Conservation (phyloP, 2,888 invertebrate genomes). For the Cerceris ruficornis region DNA sequence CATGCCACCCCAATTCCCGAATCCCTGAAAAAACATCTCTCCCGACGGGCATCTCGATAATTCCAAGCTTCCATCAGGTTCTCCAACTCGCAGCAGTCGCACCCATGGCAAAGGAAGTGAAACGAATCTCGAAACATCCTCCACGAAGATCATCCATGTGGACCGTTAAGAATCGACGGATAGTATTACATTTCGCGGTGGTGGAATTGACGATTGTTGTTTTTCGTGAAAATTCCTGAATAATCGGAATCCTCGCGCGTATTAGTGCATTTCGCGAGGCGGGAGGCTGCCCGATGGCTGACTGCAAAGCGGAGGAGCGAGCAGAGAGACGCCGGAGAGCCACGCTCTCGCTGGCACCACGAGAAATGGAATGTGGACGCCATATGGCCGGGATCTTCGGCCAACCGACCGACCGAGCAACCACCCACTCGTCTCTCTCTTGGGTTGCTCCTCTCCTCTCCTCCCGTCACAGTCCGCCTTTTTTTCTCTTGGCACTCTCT, state of each 20-base stretch:
- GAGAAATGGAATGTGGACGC: conserved; percentile 80
- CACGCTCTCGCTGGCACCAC: conserved; percentile 62
- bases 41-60: too few species aligned
- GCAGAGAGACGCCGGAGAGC: conserved; percentile 24
- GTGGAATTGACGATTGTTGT: too few species aligned
- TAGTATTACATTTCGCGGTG: too few species aligned
- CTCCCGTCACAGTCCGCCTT: neutral
- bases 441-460: neutral
- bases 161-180: too few species aligned
- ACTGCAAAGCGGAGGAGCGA: conserved; percentile 24
- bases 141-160: too few species aligned
- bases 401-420: conserved; percentile 46
- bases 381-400: conserved; percentile 78
- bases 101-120: too few species aligned
- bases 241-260: neutral
- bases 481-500: neutral
- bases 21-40: too few species aligned
- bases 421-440: conserved; percentile 59
- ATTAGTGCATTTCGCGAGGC: conserved; percentile 24
- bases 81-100: too few species aligned
- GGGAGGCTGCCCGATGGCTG: conserved; percentile 27
- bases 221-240: too few species aligned
- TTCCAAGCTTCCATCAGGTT: too few species aligned
- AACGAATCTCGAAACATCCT: too few species aligned
- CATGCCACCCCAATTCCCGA: too few species aligned